Base-by-base conservation (phyloP, 2,113 vertebrate genomes). In the Xenopus laevis region DNA sequence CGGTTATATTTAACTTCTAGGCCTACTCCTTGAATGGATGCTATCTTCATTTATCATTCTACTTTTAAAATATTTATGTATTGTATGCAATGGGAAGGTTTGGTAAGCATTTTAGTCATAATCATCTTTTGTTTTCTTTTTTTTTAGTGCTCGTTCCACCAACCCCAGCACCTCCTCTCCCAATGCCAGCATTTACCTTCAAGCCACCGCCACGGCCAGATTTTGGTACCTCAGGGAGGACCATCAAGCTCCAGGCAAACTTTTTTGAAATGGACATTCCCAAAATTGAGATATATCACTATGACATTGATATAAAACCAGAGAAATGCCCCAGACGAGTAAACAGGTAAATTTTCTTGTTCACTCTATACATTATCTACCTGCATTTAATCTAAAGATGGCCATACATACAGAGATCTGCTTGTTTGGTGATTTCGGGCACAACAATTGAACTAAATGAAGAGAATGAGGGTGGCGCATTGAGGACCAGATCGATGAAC, bases 181-280 rank as follows among this genome's bases (percentile, higher is more conserved):
- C 95, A 68, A 78, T 94, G 79, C 93, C 90, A 79, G 95, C 94
- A 80, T 98, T 95, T 93, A 94, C 95, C 81, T 99, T 98, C 87
- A 98, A 98, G 82, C 96, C 97, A 63, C 97, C 97, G 13, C 92
- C 92, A 40, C 87, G 97, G 83, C 97, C 97, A 47, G 96, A 98
- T 85, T 99, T 98, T 85, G 97, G 97, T 85, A 98, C 96, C 83
- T 96, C 97, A 81, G 97, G 97, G 79, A 94, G 96, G 90, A 94
- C 95, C 86, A 98, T 99, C 93, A 99, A 99, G 85, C 90, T 99
- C 55, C 97, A 99, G 87, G 97, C 97, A 86, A 99, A 99, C 84
- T 99, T 98, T 89, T 99, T 99, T 80, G 97, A 99, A 86, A 98
- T 98, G 96, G 97, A 99, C 89, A 98, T 99, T 86, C 97, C 97